These are phyloP conservation scores for Podargus strigoides DNA, from an alignment of 2,797 vertebrate genomes.

Conservation along the genomic window DNA sequence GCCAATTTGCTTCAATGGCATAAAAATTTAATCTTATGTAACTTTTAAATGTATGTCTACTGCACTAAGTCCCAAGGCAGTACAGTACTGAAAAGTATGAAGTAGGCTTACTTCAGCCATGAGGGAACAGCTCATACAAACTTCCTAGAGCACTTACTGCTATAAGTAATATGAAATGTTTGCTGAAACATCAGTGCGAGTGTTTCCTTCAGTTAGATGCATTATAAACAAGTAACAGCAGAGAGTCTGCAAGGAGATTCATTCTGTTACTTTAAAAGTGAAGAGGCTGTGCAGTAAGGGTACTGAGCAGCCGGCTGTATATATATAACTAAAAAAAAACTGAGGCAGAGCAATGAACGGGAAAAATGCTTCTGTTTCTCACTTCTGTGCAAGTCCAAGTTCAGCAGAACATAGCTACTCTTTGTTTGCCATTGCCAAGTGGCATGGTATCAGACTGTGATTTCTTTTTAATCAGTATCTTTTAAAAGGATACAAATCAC, in stretches of 20 bases:
- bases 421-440: background rate
- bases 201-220: slow-evolving; percentile 10
- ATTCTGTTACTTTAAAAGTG: background rate
- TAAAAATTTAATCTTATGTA: slow-evolving; percentile 57
- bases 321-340: background rate
- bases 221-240: slow-evolving; percentile 32
- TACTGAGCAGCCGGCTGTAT: background rate
- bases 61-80: slow-evolving; percentile 11
- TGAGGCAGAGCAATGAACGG: background rate
- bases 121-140: background rate
- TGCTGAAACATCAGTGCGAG: background rate
- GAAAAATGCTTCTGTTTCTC: background rate
- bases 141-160: slow-evolving; percentile 2
- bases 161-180: slow-evolving; percentile 29
- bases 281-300: background rate
- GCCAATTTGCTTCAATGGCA: background rate
- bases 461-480: background rate
- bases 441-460: background rate
- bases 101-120: background rate
- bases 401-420: background rate
- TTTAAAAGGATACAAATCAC: background rate
- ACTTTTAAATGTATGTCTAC: slow-evolving; percentile 35
- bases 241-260: background rate
- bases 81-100: background rate
- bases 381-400: background rate